These are phyloP conservation scores for Automeris io DNA, from an alignment of 2,888 invertebrate species.

Conservation along the genomic window DNA sequence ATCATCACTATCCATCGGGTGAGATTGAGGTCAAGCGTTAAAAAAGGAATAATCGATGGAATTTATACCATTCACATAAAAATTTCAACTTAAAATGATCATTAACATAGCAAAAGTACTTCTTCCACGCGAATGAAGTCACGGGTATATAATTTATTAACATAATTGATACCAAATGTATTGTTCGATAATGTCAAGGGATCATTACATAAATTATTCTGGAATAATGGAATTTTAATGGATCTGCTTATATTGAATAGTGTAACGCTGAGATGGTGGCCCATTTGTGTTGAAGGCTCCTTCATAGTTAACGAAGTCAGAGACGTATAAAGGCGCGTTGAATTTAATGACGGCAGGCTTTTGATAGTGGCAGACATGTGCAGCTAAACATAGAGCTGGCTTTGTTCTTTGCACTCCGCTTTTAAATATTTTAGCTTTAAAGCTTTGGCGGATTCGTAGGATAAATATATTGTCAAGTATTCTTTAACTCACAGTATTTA, in stretches of 20 bases:
- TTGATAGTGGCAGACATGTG: constrained; percentile 36
- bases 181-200: too few species aligned
- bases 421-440: constrained; percentile 58
- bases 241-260: constrained; percentile 7
- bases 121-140: too few species aligned
- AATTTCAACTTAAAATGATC: too few species aligned
- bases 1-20: too few species aligned
- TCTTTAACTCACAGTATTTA: too few species aligned
- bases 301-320: constrained; percentile 39
- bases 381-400: constrained; percentile 41
- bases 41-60: too few species aligned
- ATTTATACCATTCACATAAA: too few species aligned
- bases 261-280: constrained; percentile 14
- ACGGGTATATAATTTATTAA: too few species aligned
- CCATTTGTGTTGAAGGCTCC: constrained; percentile 29
- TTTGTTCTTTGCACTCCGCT: constrained; percentile 52
- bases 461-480: too few species aligned
- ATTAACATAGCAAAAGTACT: too few species aligned
- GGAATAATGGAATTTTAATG: constrained; percentile 20
- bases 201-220: neutral
- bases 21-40: too few species aligned
- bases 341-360: constrained; percentile 48
- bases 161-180: too few species aligned
- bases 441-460: constrained; percentile 18
- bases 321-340: constrained; percentile 34